phyloP scores from a whole-genome alignment of 1,140 invertebrate species.

The Drosophila nannoptera region DNA sequence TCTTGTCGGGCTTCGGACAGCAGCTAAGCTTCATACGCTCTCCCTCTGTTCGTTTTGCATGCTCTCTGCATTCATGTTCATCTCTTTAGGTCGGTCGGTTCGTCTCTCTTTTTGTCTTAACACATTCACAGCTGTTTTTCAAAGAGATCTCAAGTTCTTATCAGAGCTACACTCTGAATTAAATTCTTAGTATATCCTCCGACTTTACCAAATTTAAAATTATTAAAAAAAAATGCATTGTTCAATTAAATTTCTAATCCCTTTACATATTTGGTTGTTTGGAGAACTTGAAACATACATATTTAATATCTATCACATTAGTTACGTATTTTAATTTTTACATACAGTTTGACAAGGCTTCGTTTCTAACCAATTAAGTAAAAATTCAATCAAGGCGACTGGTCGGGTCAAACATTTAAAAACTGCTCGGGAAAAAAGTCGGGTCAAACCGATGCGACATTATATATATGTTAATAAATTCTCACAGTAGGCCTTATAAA shows the following conservation, averaged over 20 bases:
- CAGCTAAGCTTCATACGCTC: conserved; percentile 35
- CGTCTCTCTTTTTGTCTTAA: conserved; percentile 26
- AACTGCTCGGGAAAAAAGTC: not conserved
- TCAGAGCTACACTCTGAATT: conserved; percentile 26
- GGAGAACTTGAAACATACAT: too few relatives aligned
- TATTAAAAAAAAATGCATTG: not conserved
- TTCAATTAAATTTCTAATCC: too few relatives aligned
- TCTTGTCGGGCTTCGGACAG: conserved; percentile 48
- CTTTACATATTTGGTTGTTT: too few relatives aligned
- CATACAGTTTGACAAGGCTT: too few relatives aligned
- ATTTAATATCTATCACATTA: too few relatives aligned
- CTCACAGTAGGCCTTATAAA: conserved; percentile 21
- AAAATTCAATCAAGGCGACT: not conserved
- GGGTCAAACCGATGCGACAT: not conserved
- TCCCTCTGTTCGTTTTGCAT: conserved; percentile 20
- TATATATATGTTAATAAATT: not conserved
- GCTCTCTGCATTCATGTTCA: conserved; percentile 9
- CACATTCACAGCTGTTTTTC: conserved; percentile 46
- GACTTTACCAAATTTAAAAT: conserved; percentile 4
- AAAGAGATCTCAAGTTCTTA: conserved; percentile 29
- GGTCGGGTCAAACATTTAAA: not conserved
- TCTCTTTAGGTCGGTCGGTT: not conserved
- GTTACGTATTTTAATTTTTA: too few relatives aligned
- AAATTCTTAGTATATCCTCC: conserved; percentile 18
- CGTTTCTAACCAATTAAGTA: too few relatives aligned